A percentile compares a stretch with the other conserved stretches of the same genome.
Conservation (phyloP, 2,888 invertebrate genomes). For the Caenorhabditis sp. region DNA sequence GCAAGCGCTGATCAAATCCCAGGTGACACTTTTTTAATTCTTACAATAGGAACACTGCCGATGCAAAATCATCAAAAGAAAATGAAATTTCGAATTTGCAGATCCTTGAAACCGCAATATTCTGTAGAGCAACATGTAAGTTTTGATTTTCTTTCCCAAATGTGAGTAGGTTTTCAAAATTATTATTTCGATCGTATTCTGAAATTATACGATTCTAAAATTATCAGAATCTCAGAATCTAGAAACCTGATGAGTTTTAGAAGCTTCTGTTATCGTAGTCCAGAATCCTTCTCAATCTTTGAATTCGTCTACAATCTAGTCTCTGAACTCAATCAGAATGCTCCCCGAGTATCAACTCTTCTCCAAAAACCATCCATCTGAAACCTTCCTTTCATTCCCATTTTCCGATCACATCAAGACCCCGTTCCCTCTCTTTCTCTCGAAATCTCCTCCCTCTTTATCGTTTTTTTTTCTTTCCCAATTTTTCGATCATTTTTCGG, state of each 20-base stretch:
- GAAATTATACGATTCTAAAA: too few relatives aligned
- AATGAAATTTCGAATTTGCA: conserved; percentile 6
- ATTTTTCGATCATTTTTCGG: conserved; percentile 46
- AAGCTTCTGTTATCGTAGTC: too few relatives aligned
- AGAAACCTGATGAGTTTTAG: too few relatives aligned
- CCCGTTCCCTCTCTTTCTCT: conserved; percentile 19
- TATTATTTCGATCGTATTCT: too few relatives aligned
- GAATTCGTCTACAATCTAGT: neutral
- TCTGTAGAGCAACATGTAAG: conserved; percentile 44
- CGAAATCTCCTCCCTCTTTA: neutral
- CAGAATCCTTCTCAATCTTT: too few relatives aligned
- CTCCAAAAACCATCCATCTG: neutral
- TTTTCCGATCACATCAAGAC: conserved; percentile 41
- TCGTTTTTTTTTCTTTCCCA: conserved; percentile 7
- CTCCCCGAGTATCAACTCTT: neutral
- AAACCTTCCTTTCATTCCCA: neutral
- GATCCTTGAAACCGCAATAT: conserved; percentile 49
- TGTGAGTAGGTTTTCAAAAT: too few relatives aligned
- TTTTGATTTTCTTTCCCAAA: conserved; percentile 1
- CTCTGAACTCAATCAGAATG: neutral
- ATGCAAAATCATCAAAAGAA: neutral
- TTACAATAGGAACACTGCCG: too few relatives aligned
- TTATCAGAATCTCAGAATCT: too few relatives aligned
- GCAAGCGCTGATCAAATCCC: too few relatives aligned
- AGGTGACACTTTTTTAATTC: too few relatives aligned